phyloP scores from a whole-genome alignment of 2,113 vertebrate genomes.

The Rissa tridactyla region DNA sequence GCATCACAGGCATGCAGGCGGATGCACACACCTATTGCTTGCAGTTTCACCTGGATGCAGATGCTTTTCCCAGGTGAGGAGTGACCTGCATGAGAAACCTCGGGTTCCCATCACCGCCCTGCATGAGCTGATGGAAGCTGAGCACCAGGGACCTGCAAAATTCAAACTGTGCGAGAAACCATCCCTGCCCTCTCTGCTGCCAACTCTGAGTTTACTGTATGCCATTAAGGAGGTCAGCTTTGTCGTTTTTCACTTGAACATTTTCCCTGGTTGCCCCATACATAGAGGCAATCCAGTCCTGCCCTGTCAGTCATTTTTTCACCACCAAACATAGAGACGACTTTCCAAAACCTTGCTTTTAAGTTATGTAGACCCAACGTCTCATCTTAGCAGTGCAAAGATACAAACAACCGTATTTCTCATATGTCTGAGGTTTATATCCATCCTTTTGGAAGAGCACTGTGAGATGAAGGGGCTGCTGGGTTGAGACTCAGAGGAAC shows the following conservation, averaged over 20 bases:
- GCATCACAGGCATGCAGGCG: fast-evolving
- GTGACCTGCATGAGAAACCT: not conserved
- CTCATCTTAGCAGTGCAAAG: not conserved
- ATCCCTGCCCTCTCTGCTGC: not conserved
- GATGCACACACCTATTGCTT: not conserved
- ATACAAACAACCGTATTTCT: not conserved
- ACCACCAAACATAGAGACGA: not conserved
- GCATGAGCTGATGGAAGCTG: fast-evolving
- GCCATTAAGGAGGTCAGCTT: not conserved
- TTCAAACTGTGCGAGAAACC: not conserved
- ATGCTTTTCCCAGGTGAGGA: not conserved
- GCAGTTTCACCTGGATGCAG: not conserved
- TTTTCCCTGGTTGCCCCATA: not conserved
- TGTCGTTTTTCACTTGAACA: not conserved
- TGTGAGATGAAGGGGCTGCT: not conserved
- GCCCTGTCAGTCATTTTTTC: not conserved
- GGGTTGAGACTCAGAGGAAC: not conserved
- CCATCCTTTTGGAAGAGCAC: not conserved
- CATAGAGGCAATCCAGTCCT: not conserved
- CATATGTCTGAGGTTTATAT: fast-evolving
- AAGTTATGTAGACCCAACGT: not conserved
- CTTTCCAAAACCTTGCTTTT: not conserved
- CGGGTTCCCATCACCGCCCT: fast-evolving
- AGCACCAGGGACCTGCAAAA: not conserved
- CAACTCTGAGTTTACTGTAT: not conserved